Percentiles rank a stretch among this genome's conserved stretches.
phyloP scores from a whole-genome alignment of 2,888 invertebrate species.

The Euphydryas editha region DNA sequence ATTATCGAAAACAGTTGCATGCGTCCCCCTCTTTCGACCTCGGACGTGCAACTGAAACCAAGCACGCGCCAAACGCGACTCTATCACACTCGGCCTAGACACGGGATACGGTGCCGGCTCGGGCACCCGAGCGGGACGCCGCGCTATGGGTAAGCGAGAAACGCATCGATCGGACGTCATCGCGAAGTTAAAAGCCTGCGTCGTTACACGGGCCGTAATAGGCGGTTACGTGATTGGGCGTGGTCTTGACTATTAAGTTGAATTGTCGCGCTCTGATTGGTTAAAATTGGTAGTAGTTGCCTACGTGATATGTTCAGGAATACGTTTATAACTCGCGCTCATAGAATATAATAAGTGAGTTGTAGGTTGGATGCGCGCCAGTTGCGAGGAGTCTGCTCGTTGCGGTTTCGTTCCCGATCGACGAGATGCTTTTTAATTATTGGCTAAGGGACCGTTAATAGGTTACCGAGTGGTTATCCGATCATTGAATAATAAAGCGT shows the following conservation, averaged over 20 bases:
- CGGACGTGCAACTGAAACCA: slow-evolving; percentile 81
- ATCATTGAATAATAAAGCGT: slow-evolving; percentile 51
- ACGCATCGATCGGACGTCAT: slow-evolving; percentile 74
- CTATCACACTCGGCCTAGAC: slow-evolving; percentile 77
- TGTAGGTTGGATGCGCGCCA: slow-evolving; percentile 79
- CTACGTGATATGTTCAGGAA: slow-evolving; percentile 83
- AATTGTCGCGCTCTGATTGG: slow-evolving; percentile 83
- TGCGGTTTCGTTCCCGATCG: slow-evolving; percentile 72
- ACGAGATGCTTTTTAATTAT: slow-evolving; percentile 76
- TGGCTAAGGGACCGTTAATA: slow-evolving; percentile 64
- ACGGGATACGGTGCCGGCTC: slow-evolving; percentile 60
- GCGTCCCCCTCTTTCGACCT: slow-evolving; percentile 80
- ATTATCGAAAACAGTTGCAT: slow-evolving; percentile 83
- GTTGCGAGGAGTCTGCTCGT: slow-evolving; percentile 63
- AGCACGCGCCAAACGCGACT: slow-evolving; percentile 82
- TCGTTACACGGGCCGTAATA: slow-evolving; percentile 83
- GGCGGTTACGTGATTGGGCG: slow-evolving; percentile 84
- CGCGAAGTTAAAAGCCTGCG: slow-evolving; percentile 81
- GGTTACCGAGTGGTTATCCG: slow-evolving; percentile 55
- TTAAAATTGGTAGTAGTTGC: slow-evolving; percentile 81
- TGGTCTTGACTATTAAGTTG: slow-evolving; percentile 81
- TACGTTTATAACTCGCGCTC: slow-evolving; percentile 81
- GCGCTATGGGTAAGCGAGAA: slow-evolving; percentile 59
- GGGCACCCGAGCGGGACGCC: slow-evolving; percentile 64
- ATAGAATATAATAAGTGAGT: slow-evolving; percentile 82